These are phyloP conservation scores for Taenaris catops DNA, from an alignment of 2,888 invertebrate species.

Conservation along the genomic window DNA sequence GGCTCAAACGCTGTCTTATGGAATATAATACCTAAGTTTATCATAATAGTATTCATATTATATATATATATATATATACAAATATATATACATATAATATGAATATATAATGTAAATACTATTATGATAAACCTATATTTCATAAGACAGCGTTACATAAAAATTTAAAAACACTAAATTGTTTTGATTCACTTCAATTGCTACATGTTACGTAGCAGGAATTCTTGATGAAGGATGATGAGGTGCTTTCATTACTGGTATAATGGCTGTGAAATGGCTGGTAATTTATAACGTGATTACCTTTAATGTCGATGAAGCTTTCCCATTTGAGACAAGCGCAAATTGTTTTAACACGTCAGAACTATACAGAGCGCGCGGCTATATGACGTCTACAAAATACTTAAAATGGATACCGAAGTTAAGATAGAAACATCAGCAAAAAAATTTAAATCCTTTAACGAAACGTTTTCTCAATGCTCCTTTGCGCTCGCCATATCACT, in stretches of 20 bases:
- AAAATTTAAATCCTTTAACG: constrained; percentile 46
- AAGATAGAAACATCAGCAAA: constrained; percentile 11
- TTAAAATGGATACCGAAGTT: constrained; percentile 18
- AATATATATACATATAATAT: too few species aligned
- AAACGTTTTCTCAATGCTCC: constrained; percentile 46
- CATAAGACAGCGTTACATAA: too few species aligned
- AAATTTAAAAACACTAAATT: too few species aligned
- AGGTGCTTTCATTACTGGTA: constrained; percentile 24
- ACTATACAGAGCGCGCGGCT: constrained; percentile 8
- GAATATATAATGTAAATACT: too few species aligned
- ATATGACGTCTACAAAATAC: constrained; percentile 16
- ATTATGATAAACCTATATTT: too few species aligned
- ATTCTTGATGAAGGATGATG: constrained; percentile 21
- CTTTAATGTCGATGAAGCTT: constrained; percentile 29
- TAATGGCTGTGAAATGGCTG: constrained; percentile 29
- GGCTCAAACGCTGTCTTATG: too few species aligned
- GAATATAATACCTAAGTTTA: too few species aligned
- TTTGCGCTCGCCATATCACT: constrained; percentile 45
- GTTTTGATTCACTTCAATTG: constrained; percentile 10
- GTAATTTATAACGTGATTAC: constrained; percentile 31
- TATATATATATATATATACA: too few species aligned
- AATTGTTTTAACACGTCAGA: constrained; percentile 23
- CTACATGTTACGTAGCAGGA: constrained; percentile 14
- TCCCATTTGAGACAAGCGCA: constrained; percentile 25
- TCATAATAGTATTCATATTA: too few species aligned